Evolutionary conservation across 2,113 vertebrate species (phyloP).

Genomic region (Malaclemys terrapin): DNA sequence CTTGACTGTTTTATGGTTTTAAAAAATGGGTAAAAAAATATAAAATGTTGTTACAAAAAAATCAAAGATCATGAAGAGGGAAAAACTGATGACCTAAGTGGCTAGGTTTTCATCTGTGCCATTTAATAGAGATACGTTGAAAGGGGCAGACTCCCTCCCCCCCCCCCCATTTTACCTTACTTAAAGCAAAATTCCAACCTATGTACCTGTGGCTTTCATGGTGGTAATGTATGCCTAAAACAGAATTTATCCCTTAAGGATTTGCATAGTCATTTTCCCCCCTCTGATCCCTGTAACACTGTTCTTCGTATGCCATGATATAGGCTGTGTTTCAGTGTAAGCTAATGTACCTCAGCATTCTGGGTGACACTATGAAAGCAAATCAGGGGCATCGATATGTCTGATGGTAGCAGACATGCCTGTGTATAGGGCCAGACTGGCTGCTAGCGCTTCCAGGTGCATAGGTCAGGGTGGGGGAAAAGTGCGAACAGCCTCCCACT

Average conservation of each 20-base stretch:
- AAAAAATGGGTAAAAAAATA: neutral
- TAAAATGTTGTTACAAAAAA: neutral
- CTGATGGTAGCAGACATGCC: neutral
- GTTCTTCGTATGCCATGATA: rapidly evolving
- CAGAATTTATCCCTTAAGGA: neutral
- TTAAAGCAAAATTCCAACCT: neutral
- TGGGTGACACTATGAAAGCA: neutral
- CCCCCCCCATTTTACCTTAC: neutral
- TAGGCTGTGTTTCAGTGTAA: neutral
- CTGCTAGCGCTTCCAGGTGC: rapidly evolving
- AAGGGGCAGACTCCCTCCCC: neutral
- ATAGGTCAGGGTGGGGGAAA: neutral
- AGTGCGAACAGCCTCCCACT: neutral
- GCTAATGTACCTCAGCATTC: neutral
- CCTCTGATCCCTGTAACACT: rapidly evolving
- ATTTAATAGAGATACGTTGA: neutral
- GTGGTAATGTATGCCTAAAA: neutral
- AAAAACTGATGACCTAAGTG: neutral
- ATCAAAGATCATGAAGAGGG: neutral
- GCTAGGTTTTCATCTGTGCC: neutral
- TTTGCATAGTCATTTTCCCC: neutral
- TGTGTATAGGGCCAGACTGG: neutral
- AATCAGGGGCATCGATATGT: neutral
- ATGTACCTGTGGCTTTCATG: neutral
- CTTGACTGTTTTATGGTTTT: neutral